Evolutionary conservation across 2,888 invertebrate species (phyloP), one percentile per base, ranked within the genome.

Genomic region (Geotrupes spiniger): DNA sequence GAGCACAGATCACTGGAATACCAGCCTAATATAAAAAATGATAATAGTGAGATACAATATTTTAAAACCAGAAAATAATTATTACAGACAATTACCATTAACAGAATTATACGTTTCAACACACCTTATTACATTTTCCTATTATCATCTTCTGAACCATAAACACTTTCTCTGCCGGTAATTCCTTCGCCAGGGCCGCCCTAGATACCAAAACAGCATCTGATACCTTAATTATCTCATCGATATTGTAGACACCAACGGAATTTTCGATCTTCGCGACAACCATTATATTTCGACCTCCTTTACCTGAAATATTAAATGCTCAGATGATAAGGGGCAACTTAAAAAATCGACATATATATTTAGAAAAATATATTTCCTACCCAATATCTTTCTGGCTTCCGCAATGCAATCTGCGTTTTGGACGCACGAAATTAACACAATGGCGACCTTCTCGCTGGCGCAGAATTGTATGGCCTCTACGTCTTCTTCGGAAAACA

Each of bases 241-340:
- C 94, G 55, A 98, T 80, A 73, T 94, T 93, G 58, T 85, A 80
- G 81, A 94, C 89, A 46, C 97, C 99, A 77, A 97, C 95, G 69
- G 97, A 95, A 75, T 98, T 98, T 76, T 99, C 99, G 64, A 99
- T 96, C 76, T 99, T 99, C 50, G 98, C 91, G 66, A 99, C 95
- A 65, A 99, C 89, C 74, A 90, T 82, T 59, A 99, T 98, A 66
- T 91, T 84, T 73, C 87, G 90, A 28, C 96, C 96, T 69, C 88
- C 83, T 36, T 88, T 88, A 11, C 92, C 95, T 49, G 29, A 9
- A 41, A 27, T 15, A 39, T n/a, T n/a, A n/a, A n/a, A n/a, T 3
- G 21, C 17, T 11, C 2, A 11, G 12, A 25, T 11, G 10, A 4
- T 12, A 37, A 16, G 17, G 14, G 12, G 1, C 12, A 9, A 36